Conservation (phyloP, 2,797 vertebrate species). For the Sebastes baramenuke region DNA sequence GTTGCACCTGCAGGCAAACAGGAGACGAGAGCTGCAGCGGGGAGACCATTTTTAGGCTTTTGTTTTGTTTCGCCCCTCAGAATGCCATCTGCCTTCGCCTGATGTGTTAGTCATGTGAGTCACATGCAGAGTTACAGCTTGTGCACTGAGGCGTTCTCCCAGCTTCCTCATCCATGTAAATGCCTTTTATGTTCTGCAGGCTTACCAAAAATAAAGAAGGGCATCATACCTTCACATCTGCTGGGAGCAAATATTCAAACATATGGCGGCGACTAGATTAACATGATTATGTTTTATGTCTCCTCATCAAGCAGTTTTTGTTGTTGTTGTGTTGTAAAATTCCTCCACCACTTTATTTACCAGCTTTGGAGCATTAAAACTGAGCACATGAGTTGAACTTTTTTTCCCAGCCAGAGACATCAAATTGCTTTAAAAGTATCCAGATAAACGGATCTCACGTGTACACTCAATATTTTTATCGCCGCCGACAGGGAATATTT, state of each 20-base stretch:
- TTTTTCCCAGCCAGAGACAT: background rate
- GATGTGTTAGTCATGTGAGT: constrained; percentile 38
- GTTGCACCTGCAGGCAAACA: constrained; percentile 22
- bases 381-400: background rate
- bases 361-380: background rate
- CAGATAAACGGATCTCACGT: background rate
- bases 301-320: background rate
- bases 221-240: constrained; percentile 51
- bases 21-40: background rate
- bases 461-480: constrained; percentile 15
- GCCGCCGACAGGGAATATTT: background rate
- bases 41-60: background rate
- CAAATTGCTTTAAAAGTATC: background rate
- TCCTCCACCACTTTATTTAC: background rate
- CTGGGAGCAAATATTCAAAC: constrained; percentile 25
- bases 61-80: constrained; percentile 11
- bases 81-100: constrained; percentile 41
- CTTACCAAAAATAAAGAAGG: background rate
- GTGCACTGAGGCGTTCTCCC: constrained; percentile 2
- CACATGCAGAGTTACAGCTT: constrained; percentile 26
- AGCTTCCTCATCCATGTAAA: constrained; percentile 33
- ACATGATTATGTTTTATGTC: constrained; percentile 13
- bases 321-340: background rate
- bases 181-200: constrained; percentile 25
- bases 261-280: constrained; percentile 44